phyloP scores from a whole-genome alignment of 2,113 vertebrate species.

The Hystrix cristata region DNA sequence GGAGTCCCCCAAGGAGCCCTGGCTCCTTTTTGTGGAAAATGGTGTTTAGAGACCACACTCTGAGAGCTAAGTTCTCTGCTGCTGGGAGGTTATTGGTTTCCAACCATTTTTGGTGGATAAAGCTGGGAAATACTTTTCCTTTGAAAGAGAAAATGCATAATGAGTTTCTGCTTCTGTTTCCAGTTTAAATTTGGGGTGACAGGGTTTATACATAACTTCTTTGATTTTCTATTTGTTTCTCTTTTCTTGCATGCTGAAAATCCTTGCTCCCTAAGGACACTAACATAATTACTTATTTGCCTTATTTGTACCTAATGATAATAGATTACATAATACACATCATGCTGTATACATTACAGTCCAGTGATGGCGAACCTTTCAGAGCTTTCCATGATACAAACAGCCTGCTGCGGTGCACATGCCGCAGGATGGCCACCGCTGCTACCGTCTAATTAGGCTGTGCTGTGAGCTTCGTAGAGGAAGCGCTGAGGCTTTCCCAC shows the following conservation, averaged over 20 bases:
- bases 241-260: neutral
- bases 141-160: neutral
- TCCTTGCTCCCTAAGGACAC: neutral
- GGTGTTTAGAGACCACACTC: neutral
- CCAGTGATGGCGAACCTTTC: no score
- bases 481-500: neutral
- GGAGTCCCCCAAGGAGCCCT: neutral
- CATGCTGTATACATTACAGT: no score
- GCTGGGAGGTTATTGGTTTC: neutral
- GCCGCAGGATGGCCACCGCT: no score
- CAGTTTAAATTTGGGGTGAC: conserved; percentile 12
- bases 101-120: neutral
- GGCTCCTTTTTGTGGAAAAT: neutral
- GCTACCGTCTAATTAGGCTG: neutral
- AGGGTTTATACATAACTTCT: neutral
- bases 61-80: neutral
- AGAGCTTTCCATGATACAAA: no score
- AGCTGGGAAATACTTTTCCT: neutral
- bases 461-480: neutral
- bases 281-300: neutral
- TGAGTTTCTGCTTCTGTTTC: neutral
- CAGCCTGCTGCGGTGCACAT: no score
- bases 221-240: neutral
- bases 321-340: neutral
- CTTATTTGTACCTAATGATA: neutral